Percentiles rank a stretch among this genome's conserved stretches.
These are phyloP conservation scores for Periphyllus acericola DNA, from an alignment of 2,888 invertebrate species.

Conservation along the genomic window DNA sequence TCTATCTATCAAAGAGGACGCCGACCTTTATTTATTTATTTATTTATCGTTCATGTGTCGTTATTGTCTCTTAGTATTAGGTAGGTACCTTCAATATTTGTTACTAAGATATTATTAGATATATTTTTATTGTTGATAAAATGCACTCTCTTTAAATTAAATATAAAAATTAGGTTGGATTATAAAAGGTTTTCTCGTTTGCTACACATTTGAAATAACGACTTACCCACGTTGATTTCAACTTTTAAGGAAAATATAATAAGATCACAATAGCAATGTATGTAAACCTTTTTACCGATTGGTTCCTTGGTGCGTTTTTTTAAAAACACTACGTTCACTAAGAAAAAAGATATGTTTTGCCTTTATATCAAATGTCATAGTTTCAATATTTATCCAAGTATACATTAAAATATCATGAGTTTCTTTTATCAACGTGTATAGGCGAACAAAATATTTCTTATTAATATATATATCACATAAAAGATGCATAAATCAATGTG, in stretches of 20 bases:
- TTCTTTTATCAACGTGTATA: too few relatives aligned
- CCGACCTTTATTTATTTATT: neutral
- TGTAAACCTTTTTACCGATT: conserved; percentile 38
- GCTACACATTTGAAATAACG: neutral
- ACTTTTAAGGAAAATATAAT: neutral
- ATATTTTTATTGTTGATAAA: neutral
- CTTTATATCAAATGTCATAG: neutral
- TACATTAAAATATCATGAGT: too few relatives aligned
- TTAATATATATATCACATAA: too few relatives aligned
- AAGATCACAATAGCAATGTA: neutral
- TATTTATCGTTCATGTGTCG: neutral
- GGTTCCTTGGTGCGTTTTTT: neutral
- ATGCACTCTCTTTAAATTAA: conserved; percentile 18
- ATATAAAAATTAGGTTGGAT: neutral
- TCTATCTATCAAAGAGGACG: too few relatives aligned
- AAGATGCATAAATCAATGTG: too few relatives aligned
- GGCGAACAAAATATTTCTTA: too few relatives aligned
- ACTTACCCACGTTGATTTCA: conserved; percentile 10
- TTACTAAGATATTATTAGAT: neutral
- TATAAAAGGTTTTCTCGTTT: conserved; percentile 30
- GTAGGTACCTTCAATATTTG: neutral
- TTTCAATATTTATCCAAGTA: too few relatives aligned
- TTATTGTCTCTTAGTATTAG: neutral
- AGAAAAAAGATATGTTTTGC: neutral
- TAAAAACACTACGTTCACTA: neutral